Percentiles rank a stretch among this genome's conserved stretches.
These are phyloP conservation scores for Molorchus minor DNA, from an alignment of 2,888 invertebrate genomes.

Conservation along the genomic window DNA sequence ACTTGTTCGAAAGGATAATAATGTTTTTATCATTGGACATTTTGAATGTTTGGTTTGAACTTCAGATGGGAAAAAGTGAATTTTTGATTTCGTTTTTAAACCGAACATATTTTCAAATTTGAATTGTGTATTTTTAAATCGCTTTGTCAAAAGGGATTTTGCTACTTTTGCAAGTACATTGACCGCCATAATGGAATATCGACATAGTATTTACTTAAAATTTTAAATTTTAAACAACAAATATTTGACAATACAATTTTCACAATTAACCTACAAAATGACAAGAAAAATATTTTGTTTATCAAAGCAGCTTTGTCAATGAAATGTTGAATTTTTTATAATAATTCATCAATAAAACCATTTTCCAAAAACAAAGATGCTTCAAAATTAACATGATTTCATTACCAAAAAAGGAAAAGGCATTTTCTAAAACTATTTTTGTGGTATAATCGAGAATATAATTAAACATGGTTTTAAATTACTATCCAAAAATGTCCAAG, in stretches of 20 bases:
- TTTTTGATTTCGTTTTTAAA: background rate
- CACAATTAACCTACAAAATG: slow-evolving; percentile 5
- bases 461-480: too few relatives aligned
- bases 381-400: too few relatives aligned
- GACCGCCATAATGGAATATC: slow-evolving; percentile 9
- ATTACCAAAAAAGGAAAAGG: too few relatives aligned
- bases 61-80: too few relatives aligned
- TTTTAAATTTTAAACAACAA: background rate
- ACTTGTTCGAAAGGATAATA: background rate
- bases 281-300: background rate
- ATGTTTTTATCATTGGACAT: background rate
- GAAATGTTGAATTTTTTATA: too few relatives aligned
- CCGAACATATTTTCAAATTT: background rate
- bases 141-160: slow-evolving; percentile 3
- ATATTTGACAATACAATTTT: slow-evolving; percentile 9
- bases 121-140: background rate
- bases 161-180: background rate
- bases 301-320: background rate
- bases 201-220: background rate
- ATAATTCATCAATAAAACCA: too few relatives aligned
- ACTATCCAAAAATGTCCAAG: too few relatives aligned
- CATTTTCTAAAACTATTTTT: too few relatives aligned
- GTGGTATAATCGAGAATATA: too few relatives aligned
- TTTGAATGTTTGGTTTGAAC: background rate
- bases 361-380: too few relatives aligned